These are phyloP conservation scores for Pristis pectinata DNA, from an alignment of 2,797 vertebrate genomes.

Conservation along the genomic window DNA sequence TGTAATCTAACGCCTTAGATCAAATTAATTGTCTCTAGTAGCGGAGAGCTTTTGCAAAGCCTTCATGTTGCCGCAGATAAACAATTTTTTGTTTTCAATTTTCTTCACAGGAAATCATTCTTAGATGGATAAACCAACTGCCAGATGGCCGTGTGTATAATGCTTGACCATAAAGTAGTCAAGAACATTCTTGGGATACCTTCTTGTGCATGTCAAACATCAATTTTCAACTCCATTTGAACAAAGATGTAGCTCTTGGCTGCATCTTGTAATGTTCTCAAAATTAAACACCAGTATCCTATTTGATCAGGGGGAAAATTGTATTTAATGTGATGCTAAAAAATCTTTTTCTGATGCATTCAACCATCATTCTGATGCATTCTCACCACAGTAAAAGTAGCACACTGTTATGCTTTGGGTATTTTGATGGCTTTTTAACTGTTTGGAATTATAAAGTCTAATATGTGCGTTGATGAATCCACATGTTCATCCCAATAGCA, in stretches of 20 bases:
- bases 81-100: slow-evolving; percentile 10
- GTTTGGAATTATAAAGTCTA: not conserved
- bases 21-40: not conserved
- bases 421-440: not conserved
- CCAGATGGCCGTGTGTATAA: slow-evolving; percentile 1
- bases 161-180: not conserved
- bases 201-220: not conserved
- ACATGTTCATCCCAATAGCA: not conserved
- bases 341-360: not conserved
- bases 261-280: not conserved
- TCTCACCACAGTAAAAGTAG: not conserved
- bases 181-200: not conserved
- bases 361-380: too few relatives aligned
- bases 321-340: not conserved
- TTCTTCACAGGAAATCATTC: slow-evolving; percentile 15
- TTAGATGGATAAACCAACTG: not conserved
- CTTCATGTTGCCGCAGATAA: not conserved
- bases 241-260: not conserved
- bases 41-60: not conserved
- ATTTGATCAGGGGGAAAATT: not conserved
- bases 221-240: slow-evolving; percentile 21
- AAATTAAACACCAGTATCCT: not conserved
- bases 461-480: not conserved
- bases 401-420: not conserved
- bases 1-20: not conserved